phyloP scores from a whole-genome alignment of 2,113 vertebrate species.

The Ciconia boyciana region DNA sequence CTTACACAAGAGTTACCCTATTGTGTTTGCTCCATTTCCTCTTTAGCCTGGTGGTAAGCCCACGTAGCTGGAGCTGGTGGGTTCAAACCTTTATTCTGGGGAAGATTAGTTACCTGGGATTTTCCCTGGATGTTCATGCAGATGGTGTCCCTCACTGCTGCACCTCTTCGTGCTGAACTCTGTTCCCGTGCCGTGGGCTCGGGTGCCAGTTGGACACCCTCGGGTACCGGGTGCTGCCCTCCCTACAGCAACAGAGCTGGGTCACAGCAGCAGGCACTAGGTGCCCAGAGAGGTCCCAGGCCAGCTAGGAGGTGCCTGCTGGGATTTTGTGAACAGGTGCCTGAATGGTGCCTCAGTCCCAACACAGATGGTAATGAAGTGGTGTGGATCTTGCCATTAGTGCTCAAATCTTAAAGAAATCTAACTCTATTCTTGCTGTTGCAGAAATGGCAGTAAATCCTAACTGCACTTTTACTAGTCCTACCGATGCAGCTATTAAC shows the following conservation, averaged over 20 bases:
- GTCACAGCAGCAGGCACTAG: background rate
- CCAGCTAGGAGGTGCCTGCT: background rate
- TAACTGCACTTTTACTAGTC: background rate
- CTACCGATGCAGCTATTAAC: background rate
- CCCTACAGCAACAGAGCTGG: background rate
- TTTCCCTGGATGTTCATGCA: background rate
- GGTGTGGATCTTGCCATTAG: background rate
- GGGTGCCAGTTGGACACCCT: background rate
- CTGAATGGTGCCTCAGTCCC: background rate
- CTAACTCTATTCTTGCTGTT: background rate
- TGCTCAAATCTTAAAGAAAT: background rate
- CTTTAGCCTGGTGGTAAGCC: background rate
- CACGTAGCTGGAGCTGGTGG: background rate
- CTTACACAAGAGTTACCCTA: background rate
- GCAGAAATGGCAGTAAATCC: background rate
- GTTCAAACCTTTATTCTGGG: background rate
- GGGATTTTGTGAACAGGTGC: background rate
- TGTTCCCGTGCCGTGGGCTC: rapidly evolving
- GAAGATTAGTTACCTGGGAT: background rate
- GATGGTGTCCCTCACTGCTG: background rate
- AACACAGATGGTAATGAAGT: background rate
- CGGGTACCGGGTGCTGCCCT: background rate
- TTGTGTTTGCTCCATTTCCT: background rate
- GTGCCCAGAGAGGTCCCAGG: background rate
- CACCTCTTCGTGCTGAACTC: background rate